Conservation (phyloP, 2,888 invertebrate species). For the Meliscaeva auricollis region DNA sequence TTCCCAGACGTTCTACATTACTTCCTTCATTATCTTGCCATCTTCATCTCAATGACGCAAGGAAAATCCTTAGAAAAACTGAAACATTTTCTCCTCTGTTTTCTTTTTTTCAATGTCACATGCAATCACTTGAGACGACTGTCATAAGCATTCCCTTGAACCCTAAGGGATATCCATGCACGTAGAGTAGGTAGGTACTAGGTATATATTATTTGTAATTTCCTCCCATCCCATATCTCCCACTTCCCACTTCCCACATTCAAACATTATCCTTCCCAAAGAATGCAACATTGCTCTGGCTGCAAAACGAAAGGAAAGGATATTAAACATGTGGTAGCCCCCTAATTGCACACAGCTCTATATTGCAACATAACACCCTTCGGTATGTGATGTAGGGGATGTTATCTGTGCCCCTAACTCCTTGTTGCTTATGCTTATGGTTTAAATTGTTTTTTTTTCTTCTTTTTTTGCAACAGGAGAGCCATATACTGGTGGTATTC, state of each 20-base stretch:
- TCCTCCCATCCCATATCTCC: conserved; percentile 7
- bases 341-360: conserved; percentile 53
- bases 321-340: conserved; percentile 50
- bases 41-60: conserved; percentile 15
- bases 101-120: conserved; percentile 54
- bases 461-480: conserved; percentile 28
- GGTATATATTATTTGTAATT: conserved; percentile 44
- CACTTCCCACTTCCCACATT: conserved; percentile 9
- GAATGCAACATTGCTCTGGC: conserved; percentile 41
- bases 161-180: conserved; percentile 42
- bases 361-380: conserved; percentile 57
- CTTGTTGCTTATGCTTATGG: conserved; percentile 33
- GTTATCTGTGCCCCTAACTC: conserved; percentile 16
- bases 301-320: conserved; percentile 25
- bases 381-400: conserved; percentile 32
- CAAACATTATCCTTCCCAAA: conserved; percentile 7
- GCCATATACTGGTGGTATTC: conserved; percentile 14
- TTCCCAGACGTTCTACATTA: conserved; percentile 12
- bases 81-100: not conserved
- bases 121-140: conserved; percentile 64
- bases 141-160: conserved; percentile 40
- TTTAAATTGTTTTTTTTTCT: not conserved
- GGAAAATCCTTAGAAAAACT: conserved; percentile 13
- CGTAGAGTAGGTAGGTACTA: not conserved
- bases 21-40: conserved; percentile 21